Evolutionary conservation across 2,888 invertebrate genomes (phyloP), one percentile per base, ranked within the genome.

Genomic region (Argynnis bischoffii): DNA sequence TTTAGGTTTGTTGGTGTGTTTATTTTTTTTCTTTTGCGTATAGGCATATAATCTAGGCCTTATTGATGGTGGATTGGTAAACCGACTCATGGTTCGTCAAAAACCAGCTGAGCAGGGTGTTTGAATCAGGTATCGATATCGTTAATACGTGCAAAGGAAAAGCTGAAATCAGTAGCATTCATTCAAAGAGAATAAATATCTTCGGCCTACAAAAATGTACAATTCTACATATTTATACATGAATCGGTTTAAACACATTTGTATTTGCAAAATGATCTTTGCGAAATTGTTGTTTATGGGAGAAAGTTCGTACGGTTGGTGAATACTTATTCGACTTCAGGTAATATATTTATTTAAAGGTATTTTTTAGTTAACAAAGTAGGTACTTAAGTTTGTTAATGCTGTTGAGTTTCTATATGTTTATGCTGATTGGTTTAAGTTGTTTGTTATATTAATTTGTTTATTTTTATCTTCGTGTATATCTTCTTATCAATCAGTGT

Each of bases 351-450:
- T 57, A 53, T 41, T 57, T 51, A 56, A 21, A 18, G 15, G 21
- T 35, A 50, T 8, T 18, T 64, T 55, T 56, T 51, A 35, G 21
- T 51, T 26, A 51, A 64, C 50, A 35, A 21, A n/a, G n/a, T n/a
- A n/a, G n/a, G 55, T 48, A 21, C 35, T 64, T 13, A 51, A 59
- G 26, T 47, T n/a, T 26, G 21, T 64, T 15, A 46, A 65, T 54
- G 59, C n/a, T n/a, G 26, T 60, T 14, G 26, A 56, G 46, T 66
- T 60, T 48, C 54, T 66, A 21, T 55, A 18, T 60, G n/a, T 13
- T 14, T 51, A 56, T 35, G 55, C 21, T 57, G 41, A 41, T 64
- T 51, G 35, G 16, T n/a, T 1, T 26, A 41, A n/a, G 41, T 41
- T 56, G 41, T 61, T 61, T 61, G 35, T 53, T 14, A 1, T 50